These are phyloP conservation scores for Propsilocerus akamusi DNA, from an alignment of 1,140 invertebrate genomes.

Conservation along the genomic window DNA sequence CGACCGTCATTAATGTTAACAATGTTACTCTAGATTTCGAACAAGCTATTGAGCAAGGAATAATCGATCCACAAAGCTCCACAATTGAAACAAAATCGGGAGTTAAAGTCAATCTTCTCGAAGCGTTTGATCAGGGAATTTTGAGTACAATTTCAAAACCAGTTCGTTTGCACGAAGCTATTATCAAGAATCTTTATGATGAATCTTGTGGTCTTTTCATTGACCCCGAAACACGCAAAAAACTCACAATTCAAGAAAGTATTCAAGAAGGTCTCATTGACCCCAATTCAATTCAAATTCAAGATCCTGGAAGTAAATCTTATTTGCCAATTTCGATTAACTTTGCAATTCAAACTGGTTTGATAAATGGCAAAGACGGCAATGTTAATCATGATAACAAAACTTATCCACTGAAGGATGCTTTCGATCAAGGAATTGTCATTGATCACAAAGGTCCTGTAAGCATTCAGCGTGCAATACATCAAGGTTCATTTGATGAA, in stretches of 20 bases:
- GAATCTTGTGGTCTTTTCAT: conserved; percentile 7
- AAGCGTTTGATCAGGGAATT: not conserved
- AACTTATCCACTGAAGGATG: conserved; percentile 44
- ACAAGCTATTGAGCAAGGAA: conserved; percentile 27
- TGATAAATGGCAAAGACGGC: conserved; percentile 42
- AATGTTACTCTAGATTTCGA: not conserved
- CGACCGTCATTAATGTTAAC: not conserved
- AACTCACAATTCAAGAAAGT: conserved; percentile 50
- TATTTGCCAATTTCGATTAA: not conserved
- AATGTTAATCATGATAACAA: conserved; percentile 42
- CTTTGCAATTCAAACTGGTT: conserved; percentile 34
- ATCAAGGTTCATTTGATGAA: conserved; percentile 71
- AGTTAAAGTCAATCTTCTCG: not conserved
- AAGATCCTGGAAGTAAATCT: not conserved
- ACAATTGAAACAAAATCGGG: conserved; percentile 14
- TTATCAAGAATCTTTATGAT: conserved; percentile 1
- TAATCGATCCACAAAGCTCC: conserved; percentile 29
- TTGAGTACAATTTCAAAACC: conserved; percentile 1
- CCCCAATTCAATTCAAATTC: conserved; percentile 19
- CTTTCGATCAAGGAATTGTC: conserved; percentile 62
- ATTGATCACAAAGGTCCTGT: conserved; percentile 62
- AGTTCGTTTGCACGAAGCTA: not conserved
- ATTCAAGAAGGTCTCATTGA: conserved; percentile 50
- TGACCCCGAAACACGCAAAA: not conserved
- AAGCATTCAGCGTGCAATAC: conserved; percentile 69